Evolutionary conservation across 92 coral and sea anemone genomes (phyloP).

Genomic region (Phenganax marumi): DNA sequence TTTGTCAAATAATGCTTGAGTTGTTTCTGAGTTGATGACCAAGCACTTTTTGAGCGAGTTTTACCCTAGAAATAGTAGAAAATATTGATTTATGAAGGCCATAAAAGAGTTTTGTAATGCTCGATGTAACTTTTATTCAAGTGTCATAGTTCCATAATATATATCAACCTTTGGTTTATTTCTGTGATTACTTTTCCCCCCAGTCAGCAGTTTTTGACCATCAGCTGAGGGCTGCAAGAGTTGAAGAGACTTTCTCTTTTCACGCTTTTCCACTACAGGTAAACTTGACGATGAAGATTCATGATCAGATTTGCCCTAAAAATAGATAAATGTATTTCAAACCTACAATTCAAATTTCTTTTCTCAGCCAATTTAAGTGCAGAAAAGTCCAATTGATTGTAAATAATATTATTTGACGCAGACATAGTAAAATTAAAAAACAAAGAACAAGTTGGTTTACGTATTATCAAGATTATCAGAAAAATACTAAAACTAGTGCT

Average conservation of each 20-base stretch:
- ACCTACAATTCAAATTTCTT: not conserved
- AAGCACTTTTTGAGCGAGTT: constrained; percentile 54
- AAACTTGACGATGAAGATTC: constrained; percentile 9
- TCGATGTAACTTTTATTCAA: not conserved
- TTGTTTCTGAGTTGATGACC: constrained; percentile 1
- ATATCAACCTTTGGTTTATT: constrained; percentile 46
- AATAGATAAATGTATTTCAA: not conserved
- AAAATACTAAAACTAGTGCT: too few species aligned
- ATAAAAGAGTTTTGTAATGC: too few species aligned
- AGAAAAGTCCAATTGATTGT: not conserved
- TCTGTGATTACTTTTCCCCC: constrained; percentile 61
- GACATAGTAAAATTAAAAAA: too few species aligned
- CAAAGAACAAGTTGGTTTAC: too few species aligned
- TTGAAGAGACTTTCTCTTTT: constrained; percentile 81
- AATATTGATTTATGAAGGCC: not conserved
- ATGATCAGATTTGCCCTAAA: constrained; percentile 29
- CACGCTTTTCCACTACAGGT: constrained; percentile 29
- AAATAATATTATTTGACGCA: not conserved
- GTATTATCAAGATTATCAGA: too few species aligned
- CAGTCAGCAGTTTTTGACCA: constrained; percentile 82
- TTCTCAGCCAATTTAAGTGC: not conserved
- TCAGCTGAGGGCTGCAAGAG: constrained; percentile 84
- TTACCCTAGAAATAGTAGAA: constrained; percentile 35
- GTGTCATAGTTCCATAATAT: not conserved
- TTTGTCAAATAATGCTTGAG: constrained; percentile 49